Conservation (phyloP, 1,140 invertebrate genomes). For the Ceratosolen fusciceps region DNA sequence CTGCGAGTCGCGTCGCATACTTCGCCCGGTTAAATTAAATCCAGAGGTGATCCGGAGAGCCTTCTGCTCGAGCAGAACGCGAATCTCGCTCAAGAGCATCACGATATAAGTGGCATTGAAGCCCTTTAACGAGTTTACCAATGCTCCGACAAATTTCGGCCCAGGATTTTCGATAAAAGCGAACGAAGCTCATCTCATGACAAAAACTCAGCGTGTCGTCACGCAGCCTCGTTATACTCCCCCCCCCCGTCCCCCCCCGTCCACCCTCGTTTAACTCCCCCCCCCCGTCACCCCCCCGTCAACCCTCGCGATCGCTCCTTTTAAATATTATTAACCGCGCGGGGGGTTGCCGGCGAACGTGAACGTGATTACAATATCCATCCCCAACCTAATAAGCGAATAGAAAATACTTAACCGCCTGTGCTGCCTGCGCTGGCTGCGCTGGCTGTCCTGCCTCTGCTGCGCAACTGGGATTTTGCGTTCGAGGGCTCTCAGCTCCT, state of each 20-base stretch:
- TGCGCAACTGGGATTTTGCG: conserved; percentile 54
- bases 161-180: neutral
- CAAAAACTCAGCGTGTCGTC: conserved; percentile 58
- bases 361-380: conserved; percentile 67
- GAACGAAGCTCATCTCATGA: conserved; percentile 19
- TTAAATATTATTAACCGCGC: conserved; percentile 14
- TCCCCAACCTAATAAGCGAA: conserved; percentile 60
- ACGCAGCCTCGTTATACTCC: neutral
- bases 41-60: neutral
- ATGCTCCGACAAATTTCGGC: neutral
- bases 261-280: neutral
- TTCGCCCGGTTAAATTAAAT: conserved; percentile 11
- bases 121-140: conserved; percentile 6
- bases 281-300: neutral
- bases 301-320: neutral
- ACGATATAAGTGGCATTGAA: conserved; percentile 14
- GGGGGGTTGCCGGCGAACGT: conserved; percentile 50
- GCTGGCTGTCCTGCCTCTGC: conserved; percentile 52
- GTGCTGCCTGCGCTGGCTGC: too few species aligned
- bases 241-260: neutral
- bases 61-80: neutral
- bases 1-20: neutral
- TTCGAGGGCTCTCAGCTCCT: conserved; percentile 50
- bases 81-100: neutral
- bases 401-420: conserved; percentile 52